Base-by-base conservation (phyloP, 2,797 vertebrate genomes). In the Acanthurus tractus region DNA sequence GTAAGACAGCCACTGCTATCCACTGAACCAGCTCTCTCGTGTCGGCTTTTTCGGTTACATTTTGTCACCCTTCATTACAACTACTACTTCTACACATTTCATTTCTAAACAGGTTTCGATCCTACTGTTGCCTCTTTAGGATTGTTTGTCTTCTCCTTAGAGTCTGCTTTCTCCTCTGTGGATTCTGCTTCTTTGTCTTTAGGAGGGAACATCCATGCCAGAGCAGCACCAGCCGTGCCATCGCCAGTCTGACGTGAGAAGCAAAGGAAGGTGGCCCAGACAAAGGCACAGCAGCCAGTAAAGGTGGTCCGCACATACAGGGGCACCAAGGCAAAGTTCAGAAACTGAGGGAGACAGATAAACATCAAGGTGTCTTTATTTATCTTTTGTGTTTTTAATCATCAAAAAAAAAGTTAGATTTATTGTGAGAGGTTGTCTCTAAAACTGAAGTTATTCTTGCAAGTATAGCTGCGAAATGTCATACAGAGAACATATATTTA, bases 221-320 rank as follows among this genome's bases (percentile, higher is more conserved):
- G 87, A 25, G 93, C 94, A 0, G 96, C 95, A 10, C 64, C 79
- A 5, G 93, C 88, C 0, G 96, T 97, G 34, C 96, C 96, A 2
- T 97, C 96, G 0, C 96, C 96, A 0, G 91, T 95, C 84, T 97
- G 96, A 2, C 95, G 96, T 0, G 96, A 98, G 87, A 96, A 98
- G 90, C 97, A 98, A 17, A 98, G 93, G 93, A 97, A 99, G 46
- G 94, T 92, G 66, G 96, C 96, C 98, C 97, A 98, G 81, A 97
- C 49, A 86, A 98, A 98, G 48, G 95, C 95, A 67, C 96, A 97
- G 83, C 96, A 96, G 67, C 97, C 97, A 0, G 94, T 95, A 88
- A 96, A 98, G 40, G 93, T 93, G 22, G 97, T 97, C 78, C 96
- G 91, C 88, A 97, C 69, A 52, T 95, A 94, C 72, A 96, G 89